These are phyloP conservation scores for Blera fallax DNA, from an alignment of 2,888 invertebrate species.

Conservation along the genomic window DNA sequence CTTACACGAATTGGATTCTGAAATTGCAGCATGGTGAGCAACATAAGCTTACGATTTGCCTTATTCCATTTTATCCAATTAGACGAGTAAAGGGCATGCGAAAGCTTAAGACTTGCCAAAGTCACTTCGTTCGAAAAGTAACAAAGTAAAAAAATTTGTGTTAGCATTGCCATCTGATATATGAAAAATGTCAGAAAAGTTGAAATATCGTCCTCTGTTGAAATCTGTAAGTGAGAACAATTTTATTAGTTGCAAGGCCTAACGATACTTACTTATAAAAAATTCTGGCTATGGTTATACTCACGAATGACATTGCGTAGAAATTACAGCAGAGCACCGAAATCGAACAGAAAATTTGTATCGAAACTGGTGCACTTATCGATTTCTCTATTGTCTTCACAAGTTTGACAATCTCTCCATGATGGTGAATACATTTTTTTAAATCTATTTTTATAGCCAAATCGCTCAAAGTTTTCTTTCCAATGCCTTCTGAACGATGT, in stretches of 20 bases:
- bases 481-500: conserved; percentile 75
- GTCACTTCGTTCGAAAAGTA: conserved; percentile 75
- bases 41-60: conserved; percentile 72
- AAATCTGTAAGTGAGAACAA: conserved; percentile 54
- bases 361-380: conserved; percentile 76
- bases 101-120: conserved; percentile 73
- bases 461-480: conserved; percentile 36
- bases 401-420: conserved; percentile 73
- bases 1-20: conserved; percentile 72
- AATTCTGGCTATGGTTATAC: conserved; percentile 16
- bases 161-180: conserved; percentile 75
- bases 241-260: neutral
- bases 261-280: neutral
- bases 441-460: conserved; percentile 70
- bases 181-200: conserved; percentile 8
- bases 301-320: conserved; percentile 77
- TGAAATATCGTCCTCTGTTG: conserved; percentile 29
- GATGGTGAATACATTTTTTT: conserved; percentile 74
- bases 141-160: conserved; percentile 76
- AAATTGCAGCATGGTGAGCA: conserved; percentile 75
- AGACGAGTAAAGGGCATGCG: conserved; percentile 74
- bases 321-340: conserved; percentile 78
- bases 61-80: conserved; percentile 75
- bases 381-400: conserved; percentile 74
- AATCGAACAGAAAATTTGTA: conserved; percentile 77